Evolutionary conservation across 1,140 invertebrate genomes (phyloP).

Genomic region (Lucilia cuprina): DNA sequence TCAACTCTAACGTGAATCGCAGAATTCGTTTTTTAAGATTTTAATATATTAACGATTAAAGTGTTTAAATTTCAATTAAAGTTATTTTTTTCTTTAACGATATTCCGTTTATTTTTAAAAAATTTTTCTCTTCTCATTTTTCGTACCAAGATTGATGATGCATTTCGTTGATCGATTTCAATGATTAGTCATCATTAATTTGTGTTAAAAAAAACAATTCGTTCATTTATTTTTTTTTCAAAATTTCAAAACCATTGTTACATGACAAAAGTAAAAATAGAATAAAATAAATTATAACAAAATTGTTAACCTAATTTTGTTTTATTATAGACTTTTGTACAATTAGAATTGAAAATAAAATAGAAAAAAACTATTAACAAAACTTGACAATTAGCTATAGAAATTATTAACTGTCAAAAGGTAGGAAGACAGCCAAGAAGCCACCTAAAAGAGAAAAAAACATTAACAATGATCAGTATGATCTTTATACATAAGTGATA

Average conservation of each 20-base stretch:
- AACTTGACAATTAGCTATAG: constrained; percentile 10
- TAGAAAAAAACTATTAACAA: not conserved
- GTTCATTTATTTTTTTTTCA: not conserved
- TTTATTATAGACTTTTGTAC: not conserved
- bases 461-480: not conserved
- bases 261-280: not conserved
- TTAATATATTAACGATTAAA: too few relatives aligned
- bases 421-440: not conserved
- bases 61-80: too few relatives aligned
- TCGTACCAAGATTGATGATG: not conserved
- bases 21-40: too few relatives aligned
- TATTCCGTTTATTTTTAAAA: too few relatives aligned
- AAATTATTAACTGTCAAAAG: constrained; percentile 7
- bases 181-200: constrained; percentile 32
- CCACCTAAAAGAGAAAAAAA: not conserved
- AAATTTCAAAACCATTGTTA: not conserved
- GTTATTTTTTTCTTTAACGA: too few relatives aligned
- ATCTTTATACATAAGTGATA: too few relatives aligned
- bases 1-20: too few relatives aligned
- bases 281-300: not conserved
- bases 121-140: not conserved
- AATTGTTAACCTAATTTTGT: constrained; percentile 31
- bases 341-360: not conserved
- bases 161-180: not conserved
- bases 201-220: not conserved